Conservation (phyloP, 1,140 invertebrate species). For the Bombus polaris region DNA sequence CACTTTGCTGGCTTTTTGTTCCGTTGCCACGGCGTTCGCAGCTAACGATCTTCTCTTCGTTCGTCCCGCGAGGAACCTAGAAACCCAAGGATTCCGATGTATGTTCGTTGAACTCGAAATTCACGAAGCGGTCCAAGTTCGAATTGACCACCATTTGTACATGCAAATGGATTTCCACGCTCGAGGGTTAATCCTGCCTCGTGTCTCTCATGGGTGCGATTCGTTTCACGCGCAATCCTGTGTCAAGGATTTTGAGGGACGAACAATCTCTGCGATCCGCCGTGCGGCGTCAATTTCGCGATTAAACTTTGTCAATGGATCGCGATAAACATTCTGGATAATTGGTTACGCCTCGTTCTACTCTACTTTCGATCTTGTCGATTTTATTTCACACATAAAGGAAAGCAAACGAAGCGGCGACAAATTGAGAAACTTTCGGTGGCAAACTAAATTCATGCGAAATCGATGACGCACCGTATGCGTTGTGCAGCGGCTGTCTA, state of each 20-base stretch:
- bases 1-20: conserved; percentile 93
- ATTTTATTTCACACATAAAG: background rate
- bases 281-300: background rate
- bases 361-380: background rate
- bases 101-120: background rate
- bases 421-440: no score
- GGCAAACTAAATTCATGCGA: background rate
- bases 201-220: background rate
- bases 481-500: no score
- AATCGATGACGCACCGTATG: background rate
- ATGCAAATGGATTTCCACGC: conserved; percentile 30
- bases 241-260: background rate
- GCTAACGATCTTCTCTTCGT: conserved; percentile 86
- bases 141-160: conserved; percentile 10
- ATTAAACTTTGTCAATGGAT: background rate
- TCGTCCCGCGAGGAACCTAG: conserved; percentile 86
- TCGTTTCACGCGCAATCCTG: conserved; percentile 1
- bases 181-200: conserved; percentile 5
- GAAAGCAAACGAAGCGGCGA: background rate
- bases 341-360: background rate
- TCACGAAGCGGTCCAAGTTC: background rate
- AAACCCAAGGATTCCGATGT: conserved; percentile 29
- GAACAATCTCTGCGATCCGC: background rate
- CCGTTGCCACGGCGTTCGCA: conserved; percentile 90
- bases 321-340: no score